Base-by-base conservation (phyloP, 2,797 vertebrate species). In the Syngnathus rostellatus region DNA sequence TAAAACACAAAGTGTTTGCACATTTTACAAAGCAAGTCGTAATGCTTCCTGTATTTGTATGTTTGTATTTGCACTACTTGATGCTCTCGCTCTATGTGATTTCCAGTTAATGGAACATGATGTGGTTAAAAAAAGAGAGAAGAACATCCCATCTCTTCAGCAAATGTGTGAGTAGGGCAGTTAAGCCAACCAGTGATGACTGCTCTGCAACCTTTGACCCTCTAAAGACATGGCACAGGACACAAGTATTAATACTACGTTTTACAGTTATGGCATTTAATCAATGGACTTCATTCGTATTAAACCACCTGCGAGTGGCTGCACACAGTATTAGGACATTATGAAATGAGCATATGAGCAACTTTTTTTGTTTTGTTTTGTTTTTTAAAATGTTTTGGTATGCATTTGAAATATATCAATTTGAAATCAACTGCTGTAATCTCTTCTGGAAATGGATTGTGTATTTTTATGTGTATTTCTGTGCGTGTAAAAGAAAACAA, bases 381-480 rank as follows among this genome's bases (percentile, higher is more conserved):
- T 87, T 90, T 91, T 88, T 84, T 85, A 88, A 88, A 84, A 83
- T 88, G 86, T 90, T 90, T 91, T 89, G 90, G 90, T 90, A 90
- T 90, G 89, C 89, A 88, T 90, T 91, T 90, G 88, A 90, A 90
- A 90, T 89, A 86, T 89, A 77, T 62, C 60, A 88, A 86, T 87
- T 83, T 76, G 86, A 84, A 79, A 77, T 87, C 79, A 84, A 84
- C 77, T 80, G 81, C 75, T 89, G 85, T 90, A 89, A 83, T 81
- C 83, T 81, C 82, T 85, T 85, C 84, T 69, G 77, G 83, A 82
- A 82, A 78, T 81, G 81, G 83, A 83, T 87, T 89, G 72, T 82
- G 88, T 89, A 90, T 90, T 90, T 90, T 90, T 90, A 87, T 76
- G 86, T 90, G 86, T 89, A 85, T 86, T 87, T 83, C 74, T 87